Evolutionary conservation across 2,113 vertebrate genomes (phyloP).

Genomic region (Polypterus bichir): DNA sequence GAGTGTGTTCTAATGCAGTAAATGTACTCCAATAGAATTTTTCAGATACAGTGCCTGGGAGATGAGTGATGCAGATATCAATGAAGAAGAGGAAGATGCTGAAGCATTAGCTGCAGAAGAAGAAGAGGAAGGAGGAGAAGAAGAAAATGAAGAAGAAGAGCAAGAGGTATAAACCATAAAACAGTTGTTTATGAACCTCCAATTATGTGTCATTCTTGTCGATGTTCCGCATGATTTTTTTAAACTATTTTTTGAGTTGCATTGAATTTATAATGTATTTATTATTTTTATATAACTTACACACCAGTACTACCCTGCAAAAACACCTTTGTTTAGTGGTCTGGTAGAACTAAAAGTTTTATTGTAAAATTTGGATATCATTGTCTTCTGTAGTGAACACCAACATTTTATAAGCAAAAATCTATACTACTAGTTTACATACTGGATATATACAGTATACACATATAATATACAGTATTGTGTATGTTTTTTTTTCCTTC

Average conservation of each 20-base stretch:
- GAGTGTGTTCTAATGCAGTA: neutral
- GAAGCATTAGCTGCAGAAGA: conserved; percentile 44
- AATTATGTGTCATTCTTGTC: too few species aligned
- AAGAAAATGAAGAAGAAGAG: conserved; percentile 39
- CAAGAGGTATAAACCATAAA: conserved; percentile 28
- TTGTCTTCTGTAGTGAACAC: too few species aligned
- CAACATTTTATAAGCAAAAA: too few species aligned
- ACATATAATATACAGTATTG: neutral
- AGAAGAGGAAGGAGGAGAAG: conserved; percentile 31
- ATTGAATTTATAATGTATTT: too few species aligned
- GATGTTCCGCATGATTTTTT: too few species aligned
- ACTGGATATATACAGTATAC: neutral
- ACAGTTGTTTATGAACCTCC: too few species aligned
- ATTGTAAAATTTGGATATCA: too few species aligned
- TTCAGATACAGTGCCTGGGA: conserved; percentile 60
- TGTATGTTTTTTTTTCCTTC: conserved; percentile 22
- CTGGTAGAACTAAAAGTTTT: too few species aligned
- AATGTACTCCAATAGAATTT: conserved; percentile 41
- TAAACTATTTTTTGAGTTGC: too few species aligned
- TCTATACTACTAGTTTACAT: neutral
- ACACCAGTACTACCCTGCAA: too few species aligned
- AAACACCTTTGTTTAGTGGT: too few species aligned
- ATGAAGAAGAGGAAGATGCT: conserved; percentile 65
- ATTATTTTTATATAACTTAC: too few species aligned
- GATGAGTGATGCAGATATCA: conserved; percentile 52